Evolutionary conservation across 2,113 vertebrate species (phyloP).

Genomic region (Xenopus borealis): DNA sequence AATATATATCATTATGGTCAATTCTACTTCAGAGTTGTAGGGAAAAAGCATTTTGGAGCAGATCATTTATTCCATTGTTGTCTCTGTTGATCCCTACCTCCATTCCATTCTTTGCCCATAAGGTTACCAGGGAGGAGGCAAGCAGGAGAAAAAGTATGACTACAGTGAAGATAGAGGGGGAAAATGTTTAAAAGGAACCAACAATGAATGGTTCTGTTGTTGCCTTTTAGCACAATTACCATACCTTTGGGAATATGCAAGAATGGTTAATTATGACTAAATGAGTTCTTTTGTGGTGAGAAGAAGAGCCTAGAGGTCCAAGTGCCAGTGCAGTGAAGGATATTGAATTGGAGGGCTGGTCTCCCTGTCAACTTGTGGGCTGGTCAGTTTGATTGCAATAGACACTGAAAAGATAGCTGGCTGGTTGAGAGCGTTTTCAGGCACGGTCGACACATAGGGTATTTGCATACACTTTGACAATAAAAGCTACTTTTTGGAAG

Average conservation of each 20-base stretch:
- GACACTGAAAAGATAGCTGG: slow-evolving; percentile 67
- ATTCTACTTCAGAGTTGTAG: slow-evolving; percentile 1
- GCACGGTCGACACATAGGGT: slow-evolving; percentile 49
- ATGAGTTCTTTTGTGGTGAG: slow-evolving; percentile 64
- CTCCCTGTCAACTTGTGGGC: slow-evolving; percentile 57
- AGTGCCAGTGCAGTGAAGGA: slow-evolving; percentile 67
- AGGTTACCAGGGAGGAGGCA: slow-evolving; percentile 58
- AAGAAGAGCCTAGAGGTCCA: slow-evolving; percentile 61
- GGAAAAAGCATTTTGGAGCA: slow-evolving; percentile 2
- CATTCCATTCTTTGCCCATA: slow-evolving; percentile 55
- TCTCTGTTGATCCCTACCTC: slow-evolving; percentile 47
- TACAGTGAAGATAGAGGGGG: slow-evolving; percentile 47
- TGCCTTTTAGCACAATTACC: slow-evolving; percentile 71
- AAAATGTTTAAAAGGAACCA: slow-evolving; percentile 57
- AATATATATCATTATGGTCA: slow-evolving; percentile 17
- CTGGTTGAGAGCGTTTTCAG: slow-evolving; percentile 56
- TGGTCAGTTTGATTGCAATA: slow-evolving; percentile 58
- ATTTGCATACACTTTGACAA: slow-evolving; percentile 69
- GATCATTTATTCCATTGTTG: slow-evolving; percentile 50
- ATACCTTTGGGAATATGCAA: slow-evolving; percentile 68
- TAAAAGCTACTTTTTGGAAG: not conserved
- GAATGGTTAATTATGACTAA: slow-evolving; percentile 75
- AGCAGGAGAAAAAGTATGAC: slow-evolving; percentile 51
- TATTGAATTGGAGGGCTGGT: slow-evolving; percentile 66
- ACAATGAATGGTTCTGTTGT: slow-evolving; percentile 70